A percentile compares a stretch with the other conserved stretches of the same genome.
These are phyloP conservation scores for Otocyon megalotis DNA, from an alignment of 2,113 vertebrate species.

Conservation along the genomic window DNA sequence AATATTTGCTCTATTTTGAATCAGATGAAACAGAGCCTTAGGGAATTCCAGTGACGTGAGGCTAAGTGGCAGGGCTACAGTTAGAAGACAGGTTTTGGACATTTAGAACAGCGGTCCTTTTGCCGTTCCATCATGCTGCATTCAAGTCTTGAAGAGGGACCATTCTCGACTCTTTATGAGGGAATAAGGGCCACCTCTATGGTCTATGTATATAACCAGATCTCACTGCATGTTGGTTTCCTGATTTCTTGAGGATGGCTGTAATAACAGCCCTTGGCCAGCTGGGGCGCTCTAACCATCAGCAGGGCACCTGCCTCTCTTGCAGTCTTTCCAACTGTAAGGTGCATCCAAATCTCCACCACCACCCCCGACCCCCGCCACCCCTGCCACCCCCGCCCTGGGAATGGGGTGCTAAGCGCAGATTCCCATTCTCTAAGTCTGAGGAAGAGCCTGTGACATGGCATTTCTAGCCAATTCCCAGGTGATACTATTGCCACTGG, in stretches of 20 bases:
- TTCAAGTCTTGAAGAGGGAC: background rate
- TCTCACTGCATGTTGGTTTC: fast-evolving
- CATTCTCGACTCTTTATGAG: background rate
- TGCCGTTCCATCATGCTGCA: background rate
- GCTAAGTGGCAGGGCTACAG: no score
- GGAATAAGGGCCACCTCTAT: background rate
- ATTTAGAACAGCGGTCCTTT: background rate
- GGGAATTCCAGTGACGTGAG: background rate
- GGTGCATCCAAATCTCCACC: fast-evolving
- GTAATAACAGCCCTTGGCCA: background rate
- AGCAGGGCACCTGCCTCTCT: background rate
- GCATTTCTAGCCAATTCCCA: background rate
- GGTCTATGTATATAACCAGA: fast-evolving
- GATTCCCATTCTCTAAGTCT: background rate
- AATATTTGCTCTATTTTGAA: background rate
- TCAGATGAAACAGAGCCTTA: background rate
- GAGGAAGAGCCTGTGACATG: background rate
- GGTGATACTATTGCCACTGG: fast-evolving
- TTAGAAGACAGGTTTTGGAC: background rate
- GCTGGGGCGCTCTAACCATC: background rate
- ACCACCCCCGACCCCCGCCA: no score
- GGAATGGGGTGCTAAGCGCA: background rate
- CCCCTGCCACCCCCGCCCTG: no score
- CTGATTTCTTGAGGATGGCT: background rate
- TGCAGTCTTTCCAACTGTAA: background rate